These are phyloP conservation scores for Callinectes sapidus DNA, from an alignment of 2,888 invertebrate species.

Conservation along the genomic window DNA sequence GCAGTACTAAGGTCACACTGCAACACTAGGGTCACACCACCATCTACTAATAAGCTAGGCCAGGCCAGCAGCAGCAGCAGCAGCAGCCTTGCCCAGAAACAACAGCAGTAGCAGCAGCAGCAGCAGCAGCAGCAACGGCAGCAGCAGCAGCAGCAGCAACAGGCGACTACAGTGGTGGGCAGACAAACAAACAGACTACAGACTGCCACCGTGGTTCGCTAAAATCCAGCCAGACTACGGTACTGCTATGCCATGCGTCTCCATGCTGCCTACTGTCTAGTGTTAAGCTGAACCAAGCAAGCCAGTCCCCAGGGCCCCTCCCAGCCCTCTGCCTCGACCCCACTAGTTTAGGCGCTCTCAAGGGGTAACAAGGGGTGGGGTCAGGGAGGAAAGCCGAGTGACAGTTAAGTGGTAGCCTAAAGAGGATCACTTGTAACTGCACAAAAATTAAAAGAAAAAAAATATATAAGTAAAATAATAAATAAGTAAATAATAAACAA, in stretches of 20 bases:
- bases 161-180: constrained; percentile 52
- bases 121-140: background rate
- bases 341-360: constrained; percentile 55
- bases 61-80: constrained; percentile 41
- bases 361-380: constrained; percentile 35
- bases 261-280: constrained; percentile 59
- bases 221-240: constrained; percentile 57
- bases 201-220: background rate
- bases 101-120: constrained; percentile 14
- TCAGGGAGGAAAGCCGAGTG: background rate
- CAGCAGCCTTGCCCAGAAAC: constrained; percentile 27
- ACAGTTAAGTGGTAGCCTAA: constrained; percentile 31
- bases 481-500: background rate
- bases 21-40: constrained; percentile 38
- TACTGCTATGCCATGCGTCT: constrained; percentile 59
- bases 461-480: background rate
- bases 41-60: constrained; percentile 45
- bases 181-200: constrained; percentile 1
- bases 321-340: constrained; percentile 53
- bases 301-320: constrained; percentile 51
- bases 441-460: background rate
- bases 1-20: constrained; percentile 25
- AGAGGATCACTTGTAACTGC: background rate
- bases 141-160: constrained; percentile 43
- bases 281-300: constrained; percentile 65